Percentiles rank a stretch among this genome's conserved stretches.
Conservation (phyloP, 2,113 vertebrate genomes). For the Recurvirostra avosetta region DNA sequence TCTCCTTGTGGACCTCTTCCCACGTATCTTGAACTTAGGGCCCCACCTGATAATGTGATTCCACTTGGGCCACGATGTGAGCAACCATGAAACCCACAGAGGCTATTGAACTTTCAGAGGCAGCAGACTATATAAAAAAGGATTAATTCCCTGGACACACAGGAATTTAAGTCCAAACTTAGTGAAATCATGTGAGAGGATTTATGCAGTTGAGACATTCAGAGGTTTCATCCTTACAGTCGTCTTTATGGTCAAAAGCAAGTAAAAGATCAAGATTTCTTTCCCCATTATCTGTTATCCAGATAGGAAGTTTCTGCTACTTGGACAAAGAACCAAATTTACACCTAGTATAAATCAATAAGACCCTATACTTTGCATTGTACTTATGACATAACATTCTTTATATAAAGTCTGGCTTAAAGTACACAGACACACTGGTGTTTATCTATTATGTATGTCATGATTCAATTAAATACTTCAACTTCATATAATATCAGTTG, state of each 20-base stretch:
- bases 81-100: not conserved
- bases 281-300: not conserved
- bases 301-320: not conserved
- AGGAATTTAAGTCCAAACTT: not conserved
- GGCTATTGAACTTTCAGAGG: not conserved
- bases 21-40: not conserved
- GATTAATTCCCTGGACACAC: not conserved
- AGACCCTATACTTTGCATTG: not conserved
- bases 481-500: not conserved
- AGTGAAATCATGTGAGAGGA: not conserved
- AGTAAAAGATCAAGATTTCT: not conserved
- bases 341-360: not conserved
- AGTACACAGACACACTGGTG: not conserved
- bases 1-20: not conserved
- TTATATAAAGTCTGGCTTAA: not conserved
- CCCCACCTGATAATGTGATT: not conserved
- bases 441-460: not conserved
- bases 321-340: not conserved
- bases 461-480: not conserved
- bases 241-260: not conserved
- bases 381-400: not conserved
- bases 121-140: not conserved
- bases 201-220: not conserved
- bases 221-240: not conserved
- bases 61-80: not conserved